Evolutionary conservation across 2,113 vertebrate species (phyloP), one percentile per base, ranked within the genome.

Genomic region (Rafetus swinhoei): DNA sequence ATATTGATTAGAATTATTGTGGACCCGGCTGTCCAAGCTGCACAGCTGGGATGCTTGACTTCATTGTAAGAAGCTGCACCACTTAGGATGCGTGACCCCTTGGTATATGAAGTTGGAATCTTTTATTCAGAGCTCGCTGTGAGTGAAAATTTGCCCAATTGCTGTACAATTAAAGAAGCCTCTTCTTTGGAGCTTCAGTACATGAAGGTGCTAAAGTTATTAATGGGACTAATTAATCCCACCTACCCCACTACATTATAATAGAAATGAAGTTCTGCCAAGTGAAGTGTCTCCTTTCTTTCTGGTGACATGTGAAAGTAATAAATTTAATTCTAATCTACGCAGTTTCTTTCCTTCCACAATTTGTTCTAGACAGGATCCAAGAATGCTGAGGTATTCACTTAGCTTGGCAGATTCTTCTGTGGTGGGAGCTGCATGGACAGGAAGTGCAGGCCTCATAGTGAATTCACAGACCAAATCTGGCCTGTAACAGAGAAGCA

Each of bases 381-480:
- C 91, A 93, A 35, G 95, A 97, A 82, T 84, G 96, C 94, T 96
- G 95, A 96, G 89, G 79, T 2, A 87, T 95, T 95, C 0, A 1
- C 81, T 92, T 89, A 3, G 65, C 90, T 95, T 95, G 95, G 94
- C 95, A 92, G 77, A 93, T 96, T n/a, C 57, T 94, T 90, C 90
- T 93, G 94, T 92, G 90, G 94, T 93, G 90, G 90, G 96, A 97
- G 96, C 96, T 92, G 95, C 94, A 96, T 92, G 86, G 93, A 96
- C 97, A 92, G 89, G 96, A 87, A 96, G 94, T 81, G 91, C 86
- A 89, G 94, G 95, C 88, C 94, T 94, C 52, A 9, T 2, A 52
- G 91, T 93, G 94, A 95, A 93, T 91, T 96, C 89, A 80, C 25
- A 13, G 84, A 1, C 77, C 25, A 74, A 84, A 87, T 82, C 90